Evolutionary conservation across 2,888 invertebrate genomes (phyloP), one percentile per base, ranked within the genome.

Genomic region (Torymus texanus): DNA sequence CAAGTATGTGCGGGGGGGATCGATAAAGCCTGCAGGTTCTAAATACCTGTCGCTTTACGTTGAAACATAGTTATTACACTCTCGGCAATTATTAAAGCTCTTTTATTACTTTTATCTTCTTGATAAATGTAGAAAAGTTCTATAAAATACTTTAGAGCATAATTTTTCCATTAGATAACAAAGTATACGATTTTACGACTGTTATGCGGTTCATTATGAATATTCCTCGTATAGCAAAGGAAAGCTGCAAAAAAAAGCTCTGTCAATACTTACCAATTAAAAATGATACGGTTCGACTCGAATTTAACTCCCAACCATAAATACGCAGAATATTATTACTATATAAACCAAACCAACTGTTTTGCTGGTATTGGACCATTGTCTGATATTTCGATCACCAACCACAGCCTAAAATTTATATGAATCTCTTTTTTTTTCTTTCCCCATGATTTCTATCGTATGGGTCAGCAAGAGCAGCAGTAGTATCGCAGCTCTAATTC

Each of bases 31-130:
- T 61, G 55, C 70, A 13, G 51, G 51, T 70, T 63, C 65, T 65
- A 65, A 63, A 76, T 76, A 63, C 24, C 24, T 53, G 18, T 70
- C 75, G 24, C 29, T 51, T 21, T 3, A 50, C 24, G 58, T 58
- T 67, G 55, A 68, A 62, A 53, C 51, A 71, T 41, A 29, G 58
- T 71, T 77, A 77, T 77, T 65, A 71, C 70, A 71, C 58, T 65
- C 71, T 4, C 14, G 21, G 59, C 41, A 2, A 71, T 77, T n/a
- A 71, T 59, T 77, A 58, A 75, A 66, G 21, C 29, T 18, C 41
- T 65, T 75, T 75, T 13, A 67, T 67, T 75, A 61, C 41, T 61
- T 41, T 65, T 65, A 18, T 50, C 18, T 61, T 67, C 67, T 21
- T 50, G 58, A 68, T 8, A 18, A 51, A 61, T 56, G 41, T 5